phyloP scores from a whole-genome alignment of 2,888 invertebrate genomes.

The Venusia cambrica region DNA sequence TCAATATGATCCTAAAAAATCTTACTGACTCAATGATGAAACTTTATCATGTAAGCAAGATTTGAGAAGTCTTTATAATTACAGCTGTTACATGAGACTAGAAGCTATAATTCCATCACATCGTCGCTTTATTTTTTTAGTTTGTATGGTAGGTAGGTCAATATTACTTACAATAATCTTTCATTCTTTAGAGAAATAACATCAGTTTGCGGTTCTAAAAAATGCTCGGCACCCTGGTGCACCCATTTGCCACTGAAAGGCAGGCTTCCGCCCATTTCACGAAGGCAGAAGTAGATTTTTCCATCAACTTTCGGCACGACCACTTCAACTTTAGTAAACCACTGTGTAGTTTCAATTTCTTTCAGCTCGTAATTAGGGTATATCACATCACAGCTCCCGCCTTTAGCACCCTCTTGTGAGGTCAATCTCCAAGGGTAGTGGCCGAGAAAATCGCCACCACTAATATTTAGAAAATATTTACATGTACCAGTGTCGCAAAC shows the following conservation, averaged over 20 bases:
- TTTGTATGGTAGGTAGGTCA: no score
- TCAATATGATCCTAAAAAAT: no score
- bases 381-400: slow-evolving; percentile 56
- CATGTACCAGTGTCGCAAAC: slow-evolving; percentile 52
- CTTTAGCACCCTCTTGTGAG: slow-evolving; percentile 46
- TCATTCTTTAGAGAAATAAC: slow-evolving; percentile 14
- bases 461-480: slow-evolving; percentile 72
- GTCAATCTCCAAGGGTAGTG: slow-evolving; percentile 70
- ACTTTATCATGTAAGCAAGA: no score
- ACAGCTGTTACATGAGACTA: no score
- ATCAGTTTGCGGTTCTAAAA: slow-evolving; percentile 53
- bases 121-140: no score
- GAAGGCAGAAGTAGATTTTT: slow-evolving; percentile 63
- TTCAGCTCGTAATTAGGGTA: slow-evolving; percentile 63
- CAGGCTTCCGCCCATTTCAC: slow-evolving; percentile 42
- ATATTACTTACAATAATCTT: slow-evolving; percentile 36
- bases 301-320: slow-evolving; percentile 44
- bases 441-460: slow-evolving; percentile 65
- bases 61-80: no score
- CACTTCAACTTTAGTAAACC: slow-evolving; percentile 50
- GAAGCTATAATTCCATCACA: no score
- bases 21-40: no score
- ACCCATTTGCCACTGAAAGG: slow-evolving; percentile 66
- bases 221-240: slow-evolving; percentile 74
- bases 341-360: slow-evolving; percentile 54